Evolutionary conservation across 2,888 invertebrate species (phyloP).

Genomic region (Nemoura dubitans): DNA sequence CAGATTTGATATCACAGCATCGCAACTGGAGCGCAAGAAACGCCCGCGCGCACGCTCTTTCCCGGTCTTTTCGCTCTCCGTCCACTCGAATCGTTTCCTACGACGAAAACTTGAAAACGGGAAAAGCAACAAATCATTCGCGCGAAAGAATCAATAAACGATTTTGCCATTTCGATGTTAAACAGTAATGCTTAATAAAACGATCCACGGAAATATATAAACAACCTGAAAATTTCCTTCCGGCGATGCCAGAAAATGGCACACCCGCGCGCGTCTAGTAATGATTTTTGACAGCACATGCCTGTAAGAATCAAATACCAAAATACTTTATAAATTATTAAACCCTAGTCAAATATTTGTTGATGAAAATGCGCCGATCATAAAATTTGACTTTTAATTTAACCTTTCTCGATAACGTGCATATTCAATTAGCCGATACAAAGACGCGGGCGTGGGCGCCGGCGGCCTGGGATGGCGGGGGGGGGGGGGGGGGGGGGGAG

Average conservation of each 20-base stretch:
- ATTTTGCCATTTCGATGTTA: background rate
- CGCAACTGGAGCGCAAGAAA: background rate
- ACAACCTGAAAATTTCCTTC: background rate
- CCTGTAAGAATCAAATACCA: background rate
- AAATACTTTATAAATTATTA: background rate
- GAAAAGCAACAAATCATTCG: background rate
- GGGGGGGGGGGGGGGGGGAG: no score
- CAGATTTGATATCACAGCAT: background rate
- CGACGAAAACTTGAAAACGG: background rate
- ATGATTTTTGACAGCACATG: background rate
- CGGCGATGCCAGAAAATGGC: background rate
- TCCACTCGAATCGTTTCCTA: no score
- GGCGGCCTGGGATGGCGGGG: background rate
- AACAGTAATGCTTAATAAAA: constrained; percentile 12
- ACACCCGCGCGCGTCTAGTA: background rate
- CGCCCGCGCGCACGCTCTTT: background rate
- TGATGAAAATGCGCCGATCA: background rate
- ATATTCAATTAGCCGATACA: constrained; percentile 3
- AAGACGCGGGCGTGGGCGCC: background rate
- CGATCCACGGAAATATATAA: background rate
- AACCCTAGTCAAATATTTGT: background rate
- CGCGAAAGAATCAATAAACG: background rate
- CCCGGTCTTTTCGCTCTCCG: background rate
- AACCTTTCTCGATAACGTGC: background rate
- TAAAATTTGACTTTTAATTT: background rate